Evolutionary conservation across 2,888 invertebrate genomes (phyloP).

Genomic region (Tortrix viridana): DNA sequence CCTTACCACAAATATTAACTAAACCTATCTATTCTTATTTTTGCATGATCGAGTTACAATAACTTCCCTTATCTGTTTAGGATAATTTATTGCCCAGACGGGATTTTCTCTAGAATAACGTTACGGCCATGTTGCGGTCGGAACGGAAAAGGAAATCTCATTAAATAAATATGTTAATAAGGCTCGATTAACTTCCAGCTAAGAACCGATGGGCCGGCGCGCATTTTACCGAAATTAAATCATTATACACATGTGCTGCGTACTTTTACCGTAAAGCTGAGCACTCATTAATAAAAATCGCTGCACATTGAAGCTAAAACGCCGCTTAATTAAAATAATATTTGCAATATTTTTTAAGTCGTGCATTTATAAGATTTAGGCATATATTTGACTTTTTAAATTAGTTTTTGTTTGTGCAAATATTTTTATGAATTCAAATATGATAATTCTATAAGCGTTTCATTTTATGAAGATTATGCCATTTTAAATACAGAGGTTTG

Average conservation of each 20-base stretch:
- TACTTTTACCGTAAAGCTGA: slow-evolving; percentile 37
- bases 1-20: slow-evolving; percentile 21
- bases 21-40: slow-evolving; percentile 4
- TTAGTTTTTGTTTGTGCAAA: no score
- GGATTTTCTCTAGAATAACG: slow-evolving; percentile 11
- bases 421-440: no score
- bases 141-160: slow-evolving; percentile 31
- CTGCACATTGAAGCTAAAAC: not conserved
- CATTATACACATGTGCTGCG: slow-evolving; percentile 68
- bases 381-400: not conserved
- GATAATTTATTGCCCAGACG: slow-evolving; percentile 23
- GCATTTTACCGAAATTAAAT: slow-evolving; percentile 71
- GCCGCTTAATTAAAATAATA: not conserved
- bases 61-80: slow-evolving; percentile 12
- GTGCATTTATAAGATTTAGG: not conserved
- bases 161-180: slow-evolving; percentile 49
- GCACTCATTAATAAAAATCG: slow-evolving; percentile 21
- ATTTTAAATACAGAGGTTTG: no score
- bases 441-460: no score
- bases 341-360: not conserved
- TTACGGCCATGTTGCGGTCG: slow-evolving; percentile 13
- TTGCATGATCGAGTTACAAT: slow-evolving; percentile 18
- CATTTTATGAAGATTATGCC: no score
- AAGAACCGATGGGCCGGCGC: slow-evolving; percentile 54
- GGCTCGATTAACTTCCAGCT: slow-evolving; percentile 57